These are phyloP conservation scores for Luidia sarsii DNA, from an alignment of 53 echinoderm and acorn worm genomes.

Conservation along the genomic window DNA sequence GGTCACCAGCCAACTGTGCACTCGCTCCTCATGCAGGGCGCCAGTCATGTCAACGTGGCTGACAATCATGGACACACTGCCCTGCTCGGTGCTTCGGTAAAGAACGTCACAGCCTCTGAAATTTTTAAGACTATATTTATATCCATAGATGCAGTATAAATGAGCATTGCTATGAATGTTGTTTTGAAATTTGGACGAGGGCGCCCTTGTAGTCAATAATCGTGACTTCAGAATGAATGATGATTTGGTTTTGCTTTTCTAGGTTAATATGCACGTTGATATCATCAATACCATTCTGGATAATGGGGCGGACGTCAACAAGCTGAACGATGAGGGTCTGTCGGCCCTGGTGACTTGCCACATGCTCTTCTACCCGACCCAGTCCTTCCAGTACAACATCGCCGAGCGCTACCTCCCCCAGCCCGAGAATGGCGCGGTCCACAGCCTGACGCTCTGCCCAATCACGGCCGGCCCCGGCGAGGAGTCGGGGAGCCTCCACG, in stretches of 20 bases:
- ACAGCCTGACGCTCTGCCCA: constrained; percentile 53
- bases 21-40: constrained; percentile 65
- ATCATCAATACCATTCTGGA: constrained; percentile 92
- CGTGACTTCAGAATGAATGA: too few species aligned
- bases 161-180: background rate
- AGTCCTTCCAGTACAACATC: constrained; percentile 95
- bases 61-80: constrained; percentile 79
- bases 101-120: background rate
- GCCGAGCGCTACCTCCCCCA: constrained; percentile 86
- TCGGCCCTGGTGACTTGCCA: constrained; percentile 94
- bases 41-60: constrained; percentile 86
- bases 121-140: too few species aligned
- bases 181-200: too few species aligned
- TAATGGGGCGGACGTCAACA: constrained; percentile 96
- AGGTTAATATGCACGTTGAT: constrained; percentile 93
- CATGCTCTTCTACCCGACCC: constrained; percentile 89
- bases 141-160: too few species aligned
- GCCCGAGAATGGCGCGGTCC: constrained; percentile 46
- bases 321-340: constrained; percentile 89
- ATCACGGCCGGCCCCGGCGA: constrained; percentile 8
- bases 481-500: constrained; percentile 26
- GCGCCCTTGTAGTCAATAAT: too few species aligned
- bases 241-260: background rate
- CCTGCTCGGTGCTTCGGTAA: constrained; percentile 90
- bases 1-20: constrained; percentile 74